A percentile compares a stretch with the other conserved stretches of the same genome.
Evolutionary conservation across 2,888 invertebrate species (phyloP).

Genomic region (Ptychoptera contaminata): DNA sequence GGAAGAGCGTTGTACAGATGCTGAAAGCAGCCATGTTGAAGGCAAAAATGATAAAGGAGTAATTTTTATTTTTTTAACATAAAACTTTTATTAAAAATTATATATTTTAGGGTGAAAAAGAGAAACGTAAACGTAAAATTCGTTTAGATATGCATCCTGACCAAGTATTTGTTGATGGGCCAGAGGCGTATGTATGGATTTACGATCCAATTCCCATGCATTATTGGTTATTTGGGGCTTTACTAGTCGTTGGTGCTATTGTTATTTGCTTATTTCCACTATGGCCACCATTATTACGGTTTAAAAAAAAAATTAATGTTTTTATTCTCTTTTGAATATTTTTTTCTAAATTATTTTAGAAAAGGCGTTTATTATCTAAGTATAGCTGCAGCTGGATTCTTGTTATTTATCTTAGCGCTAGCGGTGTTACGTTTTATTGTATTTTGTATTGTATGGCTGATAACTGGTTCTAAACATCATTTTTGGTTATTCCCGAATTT

Average conservation of each 20-base stretch:
- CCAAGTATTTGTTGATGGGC: conserved; percentile 83
- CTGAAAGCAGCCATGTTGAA: conserved; percentile 38
- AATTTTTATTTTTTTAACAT: neutral
- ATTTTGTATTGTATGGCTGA: conserved; percentile 79
- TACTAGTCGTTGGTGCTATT: conserved; percentile 82
- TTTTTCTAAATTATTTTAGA: conserved; percentile 30
- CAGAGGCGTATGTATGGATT: conserved; percentile 96
- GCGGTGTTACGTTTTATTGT: conserved; percentile 79
- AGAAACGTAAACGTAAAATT: conserved; percentile 73
- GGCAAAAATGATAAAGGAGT: conserved; percentile 28
- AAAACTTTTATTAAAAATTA: conserved; percentile 4
- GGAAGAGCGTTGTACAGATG: conserved; percentile 31
- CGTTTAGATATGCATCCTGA: conserved; percentile 95
- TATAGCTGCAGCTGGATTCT: conserved; percentile 85
- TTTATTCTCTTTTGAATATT: conserved; percentile 2
- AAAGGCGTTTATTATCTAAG: conserved; percentile 94
- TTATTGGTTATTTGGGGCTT: conserved; percentile 85
- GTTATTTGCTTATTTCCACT: conserved; percentile 96
- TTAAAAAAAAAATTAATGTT: conserved; percentile 8
- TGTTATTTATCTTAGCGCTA: conserved; percentile 82
- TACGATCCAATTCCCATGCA: conserved; percentile 92
- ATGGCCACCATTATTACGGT: conserved; percentile 89
- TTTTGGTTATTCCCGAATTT: conserved; percentile 98
- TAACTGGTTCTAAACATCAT: conserved; percentile 79
- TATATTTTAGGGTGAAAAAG: conserved; percentile 28